Evolutionary conservation across 2,113 vertebrate genomes (phyloP), one percentile per base, ranked within the genome.

Genomic region (Clupea harengus): DNA sequence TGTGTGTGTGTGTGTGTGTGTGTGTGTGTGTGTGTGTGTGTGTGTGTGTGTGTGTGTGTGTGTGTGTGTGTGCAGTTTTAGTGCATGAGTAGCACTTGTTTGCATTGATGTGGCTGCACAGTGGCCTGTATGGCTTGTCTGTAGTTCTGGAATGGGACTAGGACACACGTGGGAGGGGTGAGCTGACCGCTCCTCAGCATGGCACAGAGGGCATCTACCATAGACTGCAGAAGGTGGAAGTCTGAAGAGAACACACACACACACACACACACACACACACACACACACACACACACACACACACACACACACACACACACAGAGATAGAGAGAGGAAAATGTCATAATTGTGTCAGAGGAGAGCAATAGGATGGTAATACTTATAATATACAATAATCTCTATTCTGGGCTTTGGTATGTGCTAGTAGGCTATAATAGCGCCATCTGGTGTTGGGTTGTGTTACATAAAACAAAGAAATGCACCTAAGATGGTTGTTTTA

Each of bases 41-140:
- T 10, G 8, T 49, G 47, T 9, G 52, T 54, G 52, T 20, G 60
- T 67, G n/a, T 67, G 64, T 67, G 64, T 39, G 20, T 47, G 54
- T 20, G 46, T 22, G 6, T 49, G 45, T n/a, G 7, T 39, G 67
- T 45, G 20, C 25, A 15, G 17, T 46, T 44, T 32, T 13, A 84
- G 18, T 92, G 87, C 89, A 92, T 92, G 17, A 90, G 32, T 6
- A 92, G 85, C 18, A 91, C 32, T 20, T 92, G 89, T 84, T 92
- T 92, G 72, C 83, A 85, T 3, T 83, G 25, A 0, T 85, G 89
- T 47, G 44, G 22, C 20, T 86, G 87, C 4, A 88, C 22, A 0
- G 84, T 87, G 17, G 88, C 54, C 54, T 88, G 84, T 83, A 89
- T 84, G 45, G 90, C 87, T 2, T 54, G 80, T 85, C 22, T 83